These are phyloP conservation scores for Clinocottus analis DNA, from an alignment of 2,113 vertebrate genomes.

Conservation along the genomic window DNA sequence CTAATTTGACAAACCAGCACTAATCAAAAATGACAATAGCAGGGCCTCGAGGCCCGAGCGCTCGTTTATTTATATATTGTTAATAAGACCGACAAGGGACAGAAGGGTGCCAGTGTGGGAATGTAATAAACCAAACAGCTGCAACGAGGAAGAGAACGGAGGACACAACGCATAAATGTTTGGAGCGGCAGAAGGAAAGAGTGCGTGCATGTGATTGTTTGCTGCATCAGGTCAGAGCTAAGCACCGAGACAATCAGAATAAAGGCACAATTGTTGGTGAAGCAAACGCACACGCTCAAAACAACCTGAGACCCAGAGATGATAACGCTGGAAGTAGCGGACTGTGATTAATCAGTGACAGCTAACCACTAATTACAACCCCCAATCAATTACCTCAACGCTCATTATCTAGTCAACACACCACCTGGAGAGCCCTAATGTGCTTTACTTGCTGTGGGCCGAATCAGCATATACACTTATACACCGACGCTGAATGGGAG, in stretches of 20 bases:
- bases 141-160: conserved; percentile 1
- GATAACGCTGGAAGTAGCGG: conserved; percentile 58
- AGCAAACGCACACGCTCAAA: conserved; percentile 54
- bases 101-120: conserved; percentile 16
- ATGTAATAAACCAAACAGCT: conserved; percentile 34
- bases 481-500: conserved; percentile 26
- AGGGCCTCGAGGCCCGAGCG: conserved; percentile 35
- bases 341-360: conserved; percentile 81
- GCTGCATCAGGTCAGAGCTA: conserved; percentile 31
- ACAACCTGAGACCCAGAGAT: conserved; percentile 51
- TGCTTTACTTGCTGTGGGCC: conserved; percentile 63
- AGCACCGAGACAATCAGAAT: conserved; percentile 38
- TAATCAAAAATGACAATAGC: conserved; percentile 75
- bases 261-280: conserved; percentile 41
- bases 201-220: background rate
- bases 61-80: conserved; percentile 43
- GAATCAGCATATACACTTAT: conserved; percentile 49
- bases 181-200: background rate
- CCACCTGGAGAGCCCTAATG: conserved; percentile 78
- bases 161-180: conserved; percentile 9
- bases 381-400: conserved; percentile 78
- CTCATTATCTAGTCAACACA: conserved; percentile 78
- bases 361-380: conserved; percentile 80
- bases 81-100: conserved; percentile 22
- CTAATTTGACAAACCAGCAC: conserved; percentile 76